A percentile compares a stretch with the other conserved stretches of the same genome.
phyloP scores from a whole-genome alignment of 2,888 invertebrate genomes.

The Nycteola revayana region DNA sequence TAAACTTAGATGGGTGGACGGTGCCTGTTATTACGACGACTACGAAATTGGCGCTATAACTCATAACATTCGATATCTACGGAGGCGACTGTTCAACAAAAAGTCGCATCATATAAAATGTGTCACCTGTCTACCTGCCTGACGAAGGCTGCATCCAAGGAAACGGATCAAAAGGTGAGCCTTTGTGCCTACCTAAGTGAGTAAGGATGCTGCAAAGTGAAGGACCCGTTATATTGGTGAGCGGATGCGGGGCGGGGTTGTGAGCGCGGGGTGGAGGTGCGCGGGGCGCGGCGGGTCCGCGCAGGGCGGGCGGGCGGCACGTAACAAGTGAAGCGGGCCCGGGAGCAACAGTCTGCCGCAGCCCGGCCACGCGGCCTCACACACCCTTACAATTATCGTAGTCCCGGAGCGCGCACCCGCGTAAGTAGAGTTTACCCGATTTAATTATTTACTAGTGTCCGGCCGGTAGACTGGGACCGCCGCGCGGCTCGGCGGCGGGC shows the following conservation, averaged over 20 bases:
- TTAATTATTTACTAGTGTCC: slow-evolving; percentile 49
- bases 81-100: slow-evolving; percentile 11
- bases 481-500: slow-evolving; percentile 11
- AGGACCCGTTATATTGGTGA: slow-evolving; percentile 69
- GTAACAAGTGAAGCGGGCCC: slow-evolving; percentile 81
- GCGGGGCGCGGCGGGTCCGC: slow-evolving; percentile 48
- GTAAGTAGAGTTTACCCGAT: slow-evolving; percentile 65
- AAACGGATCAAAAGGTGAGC: slow-evolving; percentile 28
- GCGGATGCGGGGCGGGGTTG: slow-evolving; percentile 65
- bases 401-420: slow-evolving; percentile 52
- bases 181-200: slow-evolving; percentile 51
- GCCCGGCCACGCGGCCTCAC: slow-evolving; percentile 78
- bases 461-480: slow-evolving; percentile 22
- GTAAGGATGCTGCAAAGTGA: slow-evolving; percentile 69
- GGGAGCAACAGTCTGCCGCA: slow-evolving; percentile 82
- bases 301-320: slow-evolving; percentile 70
- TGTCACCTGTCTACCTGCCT: slow-evolving; percentile 18
- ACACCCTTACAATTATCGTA: slow-evolving; percentile 57
- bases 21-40: too few species aligned
- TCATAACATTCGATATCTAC: background rate
- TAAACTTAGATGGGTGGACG: too few species aligned
- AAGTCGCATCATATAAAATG: slow-evolving; percentile 4
- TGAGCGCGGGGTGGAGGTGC: slow-evolving; percentile 44
- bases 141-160: slow-evolving; percentile 26
- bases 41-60: too few species aligned